Evolutionary conservation across 2,113 vertebrate species (phyloP).

Genomic region (Callocephalon fimbriatum): DNA sequence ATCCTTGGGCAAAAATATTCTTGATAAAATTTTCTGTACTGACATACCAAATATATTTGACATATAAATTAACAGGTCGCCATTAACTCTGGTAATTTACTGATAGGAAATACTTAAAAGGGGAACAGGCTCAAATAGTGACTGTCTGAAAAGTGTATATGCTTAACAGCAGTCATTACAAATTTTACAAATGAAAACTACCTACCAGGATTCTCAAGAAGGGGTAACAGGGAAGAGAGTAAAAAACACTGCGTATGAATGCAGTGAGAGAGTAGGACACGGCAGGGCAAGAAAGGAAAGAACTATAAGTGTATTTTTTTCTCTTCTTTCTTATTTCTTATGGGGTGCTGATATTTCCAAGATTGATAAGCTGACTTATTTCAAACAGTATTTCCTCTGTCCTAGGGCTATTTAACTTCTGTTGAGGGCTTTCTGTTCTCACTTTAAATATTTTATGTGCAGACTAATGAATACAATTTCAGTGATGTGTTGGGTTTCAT

Average conservation of each 20-base stretch:
- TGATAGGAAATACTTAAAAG: neutral
- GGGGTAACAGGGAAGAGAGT: neutral
- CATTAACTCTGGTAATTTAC: neutral
- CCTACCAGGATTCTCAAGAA: neutral
- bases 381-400: neutral
- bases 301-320: neutral
- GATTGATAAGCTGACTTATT: slow-evolving; percentile 3
- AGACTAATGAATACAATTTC: slow-evolving; percentile 10
- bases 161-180: neutral
- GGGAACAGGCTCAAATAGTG: neutral
- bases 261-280: neutral
- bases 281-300: neutral
- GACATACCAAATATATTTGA: neutral
- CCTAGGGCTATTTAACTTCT: neutral
- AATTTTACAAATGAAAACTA: neutral
- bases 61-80: neutral
- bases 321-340: neutral
- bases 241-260: neutral
- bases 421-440: neutral
- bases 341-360: neutral
- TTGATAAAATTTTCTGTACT: neutral
- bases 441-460: slow-evolving; percentile 45
- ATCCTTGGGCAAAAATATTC: too few species aligned
- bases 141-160: neutral
- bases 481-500: neutral